Base-by-base conservation (phyloP, 2,113 vertebrate species). In the Cavia aperea region DNA sequence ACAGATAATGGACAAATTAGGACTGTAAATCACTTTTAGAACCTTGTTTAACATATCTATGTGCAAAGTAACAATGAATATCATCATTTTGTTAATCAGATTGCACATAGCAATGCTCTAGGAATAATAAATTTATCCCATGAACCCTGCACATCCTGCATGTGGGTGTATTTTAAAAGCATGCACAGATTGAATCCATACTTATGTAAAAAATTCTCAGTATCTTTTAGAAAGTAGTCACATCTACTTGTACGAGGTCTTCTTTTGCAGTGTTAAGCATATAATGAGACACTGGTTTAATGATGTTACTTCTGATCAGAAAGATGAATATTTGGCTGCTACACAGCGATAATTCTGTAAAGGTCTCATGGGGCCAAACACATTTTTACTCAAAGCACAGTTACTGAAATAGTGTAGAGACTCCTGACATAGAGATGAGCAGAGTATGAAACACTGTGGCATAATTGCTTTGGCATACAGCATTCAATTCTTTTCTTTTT, bases 381-480 rank as follows among this genome's bases (percentile, higher is more conserved):
- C 62, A 13, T 60, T 81, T 84, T 88, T 78, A 60, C 16, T 86
- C 63, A 63, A 92, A 93, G 6, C 31, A 63, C 36, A 93, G 8
- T 66, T 33, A 92, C 0, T 23, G 24, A 92, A 86, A 90, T 11
- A 39, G 19, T 62, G 13, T 43, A 54, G 16, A 65, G 58, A 62
- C 39, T 91, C 31, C 56, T 88, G 77, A 90, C 39, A 54, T 86
- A 86, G 51, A 90, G 63, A 92, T 65, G 63, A 75, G 58, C 68
- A 86, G 72, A 86, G 21, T 93, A n/a, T 88, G 86, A 86, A 93
- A 75, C 63, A 94, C 13, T 85, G 95, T 19, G 60, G 49, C 63
- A 78, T 65, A 86, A 78, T 88, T 86, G 92, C n/a, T 21, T 26
- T 4, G 39, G 58, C 33, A 73, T 15, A 85, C 2, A 78, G 60